Percentiles rank a stretch among this genome's conserved stretches.
phyloP scores from a whole-genome alignment of 1,140 invertebrate species.

The Notospermus geniculatus region DNA sequence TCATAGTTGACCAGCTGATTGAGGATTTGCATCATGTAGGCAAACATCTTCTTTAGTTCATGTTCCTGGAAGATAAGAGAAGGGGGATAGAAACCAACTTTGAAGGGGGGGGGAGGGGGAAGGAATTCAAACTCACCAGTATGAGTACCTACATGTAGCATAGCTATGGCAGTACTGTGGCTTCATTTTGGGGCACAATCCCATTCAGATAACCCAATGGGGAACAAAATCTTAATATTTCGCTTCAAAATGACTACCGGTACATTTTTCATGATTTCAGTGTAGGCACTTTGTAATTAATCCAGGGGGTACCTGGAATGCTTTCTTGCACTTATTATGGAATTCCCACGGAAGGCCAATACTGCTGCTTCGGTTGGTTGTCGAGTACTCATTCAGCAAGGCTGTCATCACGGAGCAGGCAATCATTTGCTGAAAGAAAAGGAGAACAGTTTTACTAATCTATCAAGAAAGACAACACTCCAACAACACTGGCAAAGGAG shows the following conservation, averaged over 20 bases:
- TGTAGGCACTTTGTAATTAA: no score
- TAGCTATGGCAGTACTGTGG: no score
- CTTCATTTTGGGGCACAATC: no score
- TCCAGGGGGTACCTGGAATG: constrained; percentile 68
- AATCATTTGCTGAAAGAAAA: constrained; percentile 59
- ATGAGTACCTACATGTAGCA: no score
- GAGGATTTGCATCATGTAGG: constrained; percentile 64
- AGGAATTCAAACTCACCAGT: no score
- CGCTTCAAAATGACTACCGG: no score
- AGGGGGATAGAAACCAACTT: constrained; percentile 7
- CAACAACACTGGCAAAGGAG: background rate
- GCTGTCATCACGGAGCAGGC: constrained; percentile 79
- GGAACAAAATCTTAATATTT: background rate
- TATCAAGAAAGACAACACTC: background rate
- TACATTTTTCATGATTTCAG: no score
- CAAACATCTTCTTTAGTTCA: constrained; percentile 78
- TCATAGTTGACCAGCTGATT: constrained; percentile 62
- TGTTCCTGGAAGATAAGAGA: constrained; percentile 55
- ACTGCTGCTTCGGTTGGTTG: constrained; percentile 78
- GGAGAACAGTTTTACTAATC: constrained; percentile 11
- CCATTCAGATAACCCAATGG: no score
- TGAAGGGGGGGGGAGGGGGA: no score
- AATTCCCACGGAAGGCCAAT: constrained; percentile 82
- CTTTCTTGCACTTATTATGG: constrained; percentile 78
- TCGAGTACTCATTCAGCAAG: constrained; percentile 83